A percentile compares a stretch with the other conserved stretches of the same genome.
phyloP scores from a whole-genome alignment of 2,797 vertebrate genomes.

The Uromys caudimaculatus region DNA sequence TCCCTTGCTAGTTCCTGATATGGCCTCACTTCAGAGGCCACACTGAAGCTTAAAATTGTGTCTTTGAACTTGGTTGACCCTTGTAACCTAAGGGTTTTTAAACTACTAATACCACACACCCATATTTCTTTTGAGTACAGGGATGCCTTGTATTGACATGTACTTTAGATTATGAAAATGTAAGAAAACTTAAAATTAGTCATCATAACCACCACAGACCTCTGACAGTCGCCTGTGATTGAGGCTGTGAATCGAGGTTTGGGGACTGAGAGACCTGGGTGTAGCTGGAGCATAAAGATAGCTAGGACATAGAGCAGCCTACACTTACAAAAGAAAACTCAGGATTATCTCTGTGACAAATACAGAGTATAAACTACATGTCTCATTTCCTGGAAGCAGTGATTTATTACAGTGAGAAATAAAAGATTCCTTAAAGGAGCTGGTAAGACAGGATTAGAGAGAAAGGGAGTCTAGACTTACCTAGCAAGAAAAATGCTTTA shows the following conservation, averaged over 20 bases:
- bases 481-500: neutral
- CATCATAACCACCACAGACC: neutral
- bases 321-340: neutral
- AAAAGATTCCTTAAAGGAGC: neutral
- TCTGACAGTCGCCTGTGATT: neutral
- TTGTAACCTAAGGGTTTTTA: neutral
- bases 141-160: neutral
- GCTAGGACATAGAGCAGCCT: neutral
- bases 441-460: neutral
- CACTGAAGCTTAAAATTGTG: neutral
- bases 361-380: neutral
- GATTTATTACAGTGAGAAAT: neutral
- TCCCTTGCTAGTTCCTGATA: neutral
- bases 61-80: neutral
- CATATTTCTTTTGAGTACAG: neutral
- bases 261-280: neutral
- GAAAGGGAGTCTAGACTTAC: neutral
- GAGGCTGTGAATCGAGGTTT: neutral
- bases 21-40: neutral
- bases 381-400: neutral
- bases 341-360: neutral
- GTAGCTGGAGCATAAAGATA: neutral
- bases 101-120: neutral
- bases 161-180: neutral
- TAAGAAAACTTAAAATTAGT: neutral